phyloP scores from a whole-genome alignment of 2,113 vertebrate species.

The Rutilus rutilus region DNA sequence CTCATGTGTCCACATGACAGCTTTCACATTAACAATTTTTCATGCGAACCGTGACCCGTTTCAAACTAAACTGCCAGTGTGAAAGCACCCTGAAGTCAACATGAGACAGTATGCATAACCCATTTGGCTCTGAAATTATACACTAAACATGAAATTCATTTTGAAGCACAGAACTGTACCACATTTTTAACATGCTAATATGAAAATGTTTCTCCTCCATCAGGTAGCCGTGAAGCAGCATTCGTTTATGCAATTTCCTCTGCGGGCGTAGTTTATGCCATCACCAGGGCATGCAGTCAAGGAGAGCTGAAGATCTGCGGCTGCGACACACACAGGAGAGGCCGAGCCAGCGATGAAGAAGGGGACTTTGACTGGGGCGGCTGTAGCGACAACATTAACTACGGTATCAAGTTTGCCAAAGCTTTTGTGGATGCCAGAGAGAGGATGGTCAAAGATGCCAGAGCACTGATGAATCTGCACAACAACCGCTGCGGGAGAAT shows the following conservation, averaged over 20 bases:
- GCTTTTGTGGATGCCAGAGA: conserved; percentile 95
- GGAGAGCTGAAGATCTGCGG: conserved; percentile 92
- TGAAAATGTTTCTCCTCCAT: not conserved
- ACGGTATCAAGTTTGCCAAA: conserved; percentile 93
- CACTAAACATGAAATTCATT: not conserved
- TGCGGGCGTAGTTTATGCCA: conserved; percentile 94
- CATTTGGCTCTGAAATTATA: not conserved
- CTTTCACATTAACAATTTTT: too few species aligned
- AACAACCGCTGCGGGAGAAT: conserved; percentile 97
- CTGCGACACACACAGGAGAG: conserved; percentile 89
- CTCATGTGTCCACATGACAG: too few species aligned
- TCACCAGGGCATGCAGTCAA: conserved; percentile 95
- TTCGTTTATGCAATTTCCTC: conserved; percentile 98
- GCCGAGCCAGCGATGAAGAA: conserved; percentile 82
- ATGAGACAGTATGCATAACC: not conserved
- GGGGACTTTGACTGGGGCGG: conserved; percentile 97
- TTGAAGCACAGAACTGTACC: not conserved
- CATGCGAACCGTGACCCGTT: too few species aligned
- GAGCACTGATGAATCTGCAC: conserved; percentile 96
- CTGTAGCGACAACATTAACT: conserved; percentile 98
- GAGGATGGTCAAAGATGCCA: conserved; percentile 91
- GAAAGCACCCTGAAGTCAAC: not conserved
- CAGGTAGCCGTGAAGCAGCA: conserved; percentile 96
- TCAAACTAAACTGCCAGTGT: too few species aligned
- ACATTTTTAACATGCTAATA: not conserved